Percentiles rank a stretch among this genome's conserved stretches.
Conservation (phyloP, 2,797 vertebrate species). For the Takifugu rubripes region DNA sequence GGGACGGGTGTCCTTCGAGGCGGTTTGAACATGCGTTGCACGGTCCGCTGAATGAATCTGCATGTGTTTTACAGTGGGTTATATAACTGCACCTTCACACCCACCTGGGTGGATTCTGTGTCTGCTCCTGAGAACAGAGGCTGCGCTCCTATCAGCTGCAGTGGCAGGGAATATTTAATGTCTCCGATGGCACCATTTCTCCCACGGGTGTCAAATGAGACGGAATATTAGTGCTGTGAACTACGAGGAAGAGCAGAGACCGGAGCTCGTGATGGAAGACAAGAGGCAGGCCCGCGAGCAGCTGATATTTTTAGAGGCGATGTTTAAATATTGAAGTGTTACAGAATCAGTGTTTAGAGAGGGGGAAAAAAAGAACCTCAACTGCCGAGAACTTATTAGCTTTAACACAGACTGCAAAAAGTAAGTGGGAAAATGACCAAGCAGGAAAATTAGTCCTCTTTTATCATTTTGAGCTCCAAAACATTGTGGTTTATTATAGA, state of each 20-base stretch:
- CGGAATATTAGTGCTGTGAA: constrained; percentile 52
- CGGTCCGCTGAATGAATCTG: constrained; percentile 29
- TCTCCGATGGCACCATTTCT: constrained; percentile 37
- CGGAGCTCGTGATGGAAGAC: constrained; percentile 37
- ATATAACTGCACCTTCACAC: constrained; percentile 6
- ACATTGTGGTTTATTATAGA: too few relatives aligned
- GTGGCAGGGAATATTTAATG: constrained; percentile 44
- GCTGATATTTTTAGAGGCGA: constrained; percentile 53
- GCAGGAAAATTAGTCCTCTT: not conserved
- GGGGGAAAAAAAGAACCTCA: constrained; percentile 3
- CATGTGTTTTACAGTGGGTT: not conserved
- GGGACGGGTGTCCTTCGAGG: too few relatives aligned
- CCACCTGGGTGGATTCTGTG: constrained; percentile 22
- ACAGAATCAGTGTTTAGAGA: constrained; percentile 15
- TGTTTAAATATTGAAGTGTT: constrained; percentile 18
- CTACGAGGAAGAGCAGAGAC: constrained; percentile 41
- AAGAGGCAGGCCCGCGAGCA: constrained; percentile 29
- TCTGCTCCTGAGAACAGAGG: constrained; percentile 22
- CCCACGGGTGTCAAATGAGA: constrained; percentile 49
- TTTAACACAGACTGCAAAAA: too few relatives aligned
- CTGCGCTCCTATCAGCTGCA: constrained; percentile 29
- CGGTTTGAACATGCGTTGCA: constrained; percentile 28
- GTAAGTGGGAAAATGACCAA: not conserved
- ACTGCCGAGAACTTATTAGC: constrained; percentile 12
- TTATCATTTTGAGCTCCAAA: too few relatives aligned